A percentile compares a stretch with the other conserved stretches of the same genome.
phyloP scores from a whole-genome alignment of 2,113 vertebrate species.

The Malaclemys terrapin region DNA sequence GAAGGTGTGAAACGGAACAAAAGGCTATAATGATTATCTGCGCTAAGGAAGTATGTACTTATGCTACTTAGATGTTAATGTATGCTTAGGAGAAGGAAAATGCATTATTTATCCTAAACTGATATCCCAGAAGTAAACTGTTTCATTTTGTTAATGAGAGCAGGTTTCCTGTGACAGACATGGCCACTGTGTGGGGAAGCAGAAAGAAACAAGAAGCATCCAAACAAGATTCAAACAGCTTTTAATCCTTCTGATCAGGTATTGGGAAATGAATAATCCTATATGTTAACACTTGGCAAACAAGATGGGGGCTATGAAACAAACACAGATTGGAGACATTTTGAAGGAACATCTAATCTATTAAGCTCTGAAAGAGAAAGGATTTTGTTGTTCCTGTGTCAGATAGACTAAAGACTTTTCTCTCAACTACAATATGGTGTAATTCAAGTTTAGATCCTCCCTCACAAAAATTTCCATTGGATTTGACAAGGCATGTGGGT shows the following conservation, averaged over 20 bases:
- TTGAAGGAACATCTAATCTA: not conserved
- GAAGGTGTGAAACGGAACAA: not conserved
- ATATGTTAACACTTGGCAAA: not conserved
- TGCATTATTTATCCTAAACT: not conserved
- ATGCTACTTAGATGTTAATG: not conserved
- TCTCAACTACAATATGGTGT: not conserved
- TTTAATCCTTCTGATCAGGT: not conserved
- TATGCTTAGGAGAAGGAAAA: not conserved
- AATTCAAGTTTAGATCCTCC: not conserved
- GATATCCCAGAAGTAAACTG: not conserved
- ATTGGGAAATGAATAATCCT: not conserved
- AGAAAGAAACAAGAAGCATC: not conserved
- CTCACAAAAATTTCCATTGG: not conserved
- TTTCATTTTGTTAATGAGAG: not conserved
- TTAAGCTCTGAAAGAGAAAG: not conserved
- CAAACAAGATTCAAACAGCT: not conserved
- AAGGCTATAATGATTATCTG: not conserved
- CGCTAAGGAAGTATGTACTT: not conserved
- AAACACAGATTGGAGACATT: not conserved
- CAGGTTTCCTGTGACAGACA: not conserved
- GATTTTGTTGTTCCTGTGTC: not conserved
- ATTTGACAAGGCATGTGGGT: not conserved
- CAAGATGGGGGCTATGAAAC: not conserved
- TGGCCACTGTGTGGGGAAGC: not conserved
- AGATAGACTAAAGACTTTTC: not conserved